Evolutionary conservation across 2,888 invertebrate species (phyloP), one percentile per base, ranked within the genome.

Genomic region (Cosmopolites sordidus): DNA sequence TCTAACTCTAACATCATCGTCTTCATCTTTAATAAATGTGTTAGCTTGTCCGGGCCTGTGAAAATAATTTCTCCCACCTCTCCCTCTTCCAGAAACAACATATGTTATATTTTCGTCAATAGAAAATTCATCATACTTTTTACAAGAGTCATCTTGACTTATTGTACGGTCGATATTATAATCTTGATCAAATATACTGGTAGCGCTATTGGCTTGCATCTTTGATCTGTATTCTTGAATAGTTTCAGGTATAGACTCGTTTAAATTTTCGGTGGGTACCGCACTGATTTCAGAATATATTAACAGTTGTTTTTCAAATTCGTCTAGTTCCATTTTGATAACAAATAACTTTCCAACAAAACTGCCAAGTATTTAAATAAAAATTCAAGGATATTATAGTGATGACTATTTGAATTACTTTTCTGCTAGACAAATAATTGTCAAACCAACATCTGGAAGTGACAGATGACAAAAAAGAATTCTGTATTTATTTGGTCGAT

Each of bases 1-100:
- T 9, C 14, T 43, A 9, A 53, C 14, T 27, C 38, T 48, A 38
- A 43, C 53, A 12, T 18, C 40, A 18, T 22, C 39, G n/a, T n/a
- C n/a, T n/a, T n/a, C n/a, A n/a, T n/a, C n/a, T n/a, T n/a, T n/a
- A n/a, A n/a, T n/a, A n/a, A n/a, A n/a, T 11, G 27, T 14, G 2
- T 11, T n/a, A 11, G 27, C 40, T 14, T 27, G 15, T 2, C 53
- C 53, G 11, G 53, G 53, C 16, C 39, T 41, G 39, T 43, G 12
- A 2, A 50, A 16, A 1, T 27, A 33, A 43, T 51, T 60, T 18
- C 43, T 15, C 3, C 48, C 44, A 8, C 60, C 60, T 17, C 58
- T 42, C 4, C 60, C 60, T 39, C 60, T 40, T 12, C 60, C 60
- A 22, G 53, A 53, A 12, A 39, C 9, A 16, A 53, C 12, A 42